phyloP scores from a whole-genome alignment of 2,113 vertebrate genomes.

The Cryptomyrus ogoouensis region DNA sequence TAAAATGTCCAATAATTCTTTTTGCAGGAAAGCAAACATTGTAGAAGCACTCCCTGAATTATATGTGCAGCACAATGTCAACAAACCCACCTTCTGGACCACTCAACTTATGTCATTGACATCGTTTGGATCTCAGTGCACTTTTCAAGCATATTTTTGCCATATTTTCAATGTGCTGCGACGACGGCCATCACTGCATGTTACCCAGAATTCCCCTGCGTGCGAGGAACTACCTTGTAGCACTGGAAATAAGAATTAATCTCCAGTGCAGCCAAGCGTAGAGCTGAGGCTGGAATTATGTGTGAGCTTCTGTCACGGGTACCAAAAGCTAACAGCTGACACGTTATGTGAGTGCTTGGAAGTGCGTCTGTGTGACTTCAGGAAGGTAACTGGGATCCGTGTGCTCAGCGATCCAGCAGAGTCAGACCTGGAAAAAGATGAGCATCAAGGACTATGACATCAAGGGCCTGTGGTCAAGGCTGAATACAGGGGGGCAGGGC shows the following conservation, averaged over 20 bases:
- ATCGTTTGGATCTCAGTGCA: neutral
- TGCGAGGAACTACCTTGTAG: neutral
- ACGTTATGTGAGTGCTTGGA: neutral
- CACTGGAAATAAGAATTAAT: neutral
- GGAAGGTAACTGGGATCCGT: neutral
- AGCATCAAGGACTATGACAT: neutral
- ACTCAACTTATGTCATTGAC: neutral
- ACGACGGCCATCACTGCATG: neutral
- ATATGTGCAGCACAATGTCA: neutral
- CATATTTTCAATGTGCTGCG: neutral
- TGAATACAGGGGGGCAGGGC: neutral
- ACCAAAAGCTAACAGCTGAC: neutral
- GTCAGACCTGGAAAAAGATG: neutral
- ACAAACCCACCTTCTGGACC: neutral
- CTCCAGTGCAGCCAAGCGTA: neutral
- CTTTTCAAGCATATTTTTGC: neutral
- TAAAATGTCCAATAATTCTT: neutral
- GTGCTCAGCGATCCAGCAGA: neutral
- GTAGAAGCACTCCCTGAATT: neutral
- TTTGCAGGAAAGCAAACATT: neutral
- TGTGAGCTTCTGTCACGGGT: neutral
- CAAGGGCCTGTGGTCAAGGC: neutral
- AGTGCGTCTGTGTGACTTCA: neutral
- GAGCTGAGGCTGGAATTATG: neutral
- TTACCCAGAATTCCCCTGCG: neutral